phyloP scores from a whole-genome alignment of 2,888 invertebrate species.

The Brachylomia viminalis region DNA sequence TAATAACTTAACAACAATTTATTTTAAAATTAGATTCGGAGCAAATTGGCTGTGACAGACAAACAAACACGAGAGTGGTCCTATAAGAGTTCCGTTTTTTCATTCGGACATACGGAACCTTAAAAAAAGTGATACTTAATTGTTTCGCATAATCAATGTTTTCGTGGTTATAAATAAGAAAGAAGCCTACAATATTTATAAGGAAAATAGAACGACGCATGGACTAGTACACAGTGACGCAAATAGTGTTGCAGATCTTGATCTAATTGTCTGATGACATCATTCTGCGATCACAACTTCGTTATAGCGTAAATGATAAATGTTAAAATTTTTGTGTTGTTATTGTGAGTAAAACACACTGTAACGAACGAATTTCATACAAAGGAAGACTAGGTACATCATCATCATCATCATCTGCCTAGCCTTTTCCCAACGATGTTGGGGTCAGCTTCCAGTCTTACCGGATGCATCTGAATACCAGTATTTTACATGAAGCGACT shows the following conservation, averaged over 20 bases:
- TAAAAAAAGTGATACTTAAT: neutral
- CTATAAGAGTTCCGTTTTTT: neutral
- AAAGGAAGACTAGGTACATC: too few species aligned
- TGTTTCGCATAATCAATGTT: neutral
- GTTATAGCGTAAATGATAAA: neutral
- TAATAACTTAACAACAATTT: too few species aligned
- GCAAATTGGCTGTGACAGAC: neutral
- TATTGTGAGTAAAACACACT: neutral
- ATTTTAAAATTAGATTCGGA: neutral
- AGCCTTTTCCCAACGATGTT: too few species aligned
- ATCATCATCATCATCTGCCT: too few species aligned
- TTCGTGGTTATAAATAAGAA: neutral
- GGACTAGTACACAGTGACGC: too few species aligned
- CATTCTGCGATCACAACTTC: neutral
- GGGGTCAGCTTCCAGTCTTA: too few species aligned
- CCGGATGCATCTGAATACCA: too few species aligned
- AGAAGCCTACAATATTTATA: neutral
- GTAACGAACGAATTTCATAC: neutral
- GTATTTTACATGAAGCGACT: too few species aligned
- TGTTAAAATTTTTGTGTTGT: neutral
- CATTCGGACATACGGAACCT: neutral
- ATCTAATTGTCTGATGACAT: slow-evolving; percentile 14
- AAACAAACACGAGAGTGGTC: neutral
- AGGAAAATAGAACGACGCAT: neutral
- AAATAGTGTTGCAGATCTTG: too few species aligned